Evolutionary conservation across 2,888 invertebrate species (phyloP), one percentile per base, ranked within the genome.

Genomic region (Dione juno): DNA sequence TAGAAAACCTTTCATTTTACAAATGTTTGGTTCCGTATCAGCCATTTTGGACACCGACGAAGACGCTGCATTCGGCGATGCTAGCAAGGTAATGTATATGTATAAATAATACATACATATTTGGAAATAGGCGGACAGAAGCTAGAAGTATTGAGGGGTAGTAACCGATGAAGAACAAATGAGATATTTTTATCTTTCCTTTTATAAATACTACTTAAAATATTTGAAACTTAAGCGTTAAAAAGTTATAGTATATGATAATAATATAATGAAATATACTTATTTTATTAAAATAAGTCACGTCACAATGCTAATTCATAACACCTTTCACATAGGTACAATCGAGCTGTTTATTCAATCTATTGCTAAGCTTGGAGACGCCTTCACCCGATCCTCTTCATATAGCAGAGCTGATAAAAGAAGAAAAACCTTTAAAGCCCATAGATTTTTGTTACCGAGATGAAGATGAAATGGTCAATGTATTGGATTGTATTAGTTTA

Each of bases 381-480:
- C 98, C 98, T 0, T 98, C 98, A 0, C 97, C 97, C 0, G 99
- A 99, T 92, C 98, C 98, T 0, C 93, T 99, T 0, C 98, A 98
- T 84, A 98, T 99, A 76, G 97, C 97, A 1, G 98, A 98, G 83
- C 87, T 98, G 19, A 97, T 98, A 0, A 98, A 98, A 86, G 98
- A 96, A 81, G 97, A 97, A 19, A 97, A 97, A 79, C 98, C 98
- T 0, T 90, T 99, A 16, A 97, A 98, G 85, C 98, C 99, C 0
- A 97, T 99, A 66, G 99, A 99, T 91, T 99, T 99, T 88, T 99
- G 99, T 87, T 99, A 99, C 86, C 97, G 99, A 77, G 99, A 99
- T 84, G 99, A 99, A 84, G 97, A 98, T 66, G 99, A 99, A 87
- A 98, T 98, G 94, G 99, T 99, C 66, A 98, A 97, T 11, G 97